These are phyloP conservation scores for Okapia johnstoni DNA, from an alignment of 2,113 vertebrate genomes.

Conservation along the genomic window DNA sequence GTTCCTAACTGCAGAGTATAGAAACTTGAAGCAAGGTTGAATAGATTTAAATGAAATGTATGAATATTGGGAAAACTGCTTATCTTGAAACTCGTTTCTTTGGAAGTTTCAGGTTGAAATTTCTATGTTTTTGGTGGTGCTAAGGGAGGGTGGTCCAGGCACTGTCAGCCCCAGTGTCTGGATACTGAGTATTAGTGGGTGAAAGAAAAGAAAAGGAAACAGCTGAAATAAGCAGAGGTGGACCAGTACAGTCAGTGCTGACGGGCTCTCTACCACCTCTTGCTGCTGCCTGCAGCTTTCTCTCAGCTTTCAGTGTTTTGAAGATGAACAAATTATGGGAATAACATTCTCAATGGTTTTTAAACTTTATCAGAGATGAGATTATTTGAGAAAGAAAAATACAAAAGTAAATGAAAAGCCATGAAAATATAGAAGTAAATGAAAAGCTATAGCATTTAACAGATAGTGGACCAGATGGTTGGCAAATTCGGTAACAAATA, in stretches of 20 bases:
- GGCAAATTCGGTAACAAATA: background rate
- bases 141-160: background rate
- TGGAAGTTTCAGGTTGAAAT: background rate
- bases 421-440: background rate
- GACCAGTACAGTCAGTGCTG: rapidly evolving
- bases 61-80: background rate
- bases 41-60: background rate
- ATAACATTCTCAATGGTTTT: background rate
- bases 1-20: background rate
- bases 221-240: background rate
- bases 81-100: background rate
- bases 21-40: background rate
- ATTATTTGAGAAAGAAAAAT: background rate
- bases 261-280: background rate
- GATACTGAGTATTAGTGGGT: background rate
- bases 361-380: background rate
- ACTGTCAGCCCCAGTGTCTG: background rate
- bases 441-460: background rate
- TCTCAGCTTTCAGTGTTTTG: background rate
- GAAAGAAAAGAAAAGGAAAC: background rate
- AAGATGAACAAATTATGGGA: background rate
- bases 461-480: background rate
- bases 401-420: background rate
- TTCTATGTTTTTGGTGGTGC: background rate
- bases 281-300: background rate